phyloP scores from a whole-genome alignment of 2,888 invertebrate genomes.

The Drosophila quinaria region DNA sequence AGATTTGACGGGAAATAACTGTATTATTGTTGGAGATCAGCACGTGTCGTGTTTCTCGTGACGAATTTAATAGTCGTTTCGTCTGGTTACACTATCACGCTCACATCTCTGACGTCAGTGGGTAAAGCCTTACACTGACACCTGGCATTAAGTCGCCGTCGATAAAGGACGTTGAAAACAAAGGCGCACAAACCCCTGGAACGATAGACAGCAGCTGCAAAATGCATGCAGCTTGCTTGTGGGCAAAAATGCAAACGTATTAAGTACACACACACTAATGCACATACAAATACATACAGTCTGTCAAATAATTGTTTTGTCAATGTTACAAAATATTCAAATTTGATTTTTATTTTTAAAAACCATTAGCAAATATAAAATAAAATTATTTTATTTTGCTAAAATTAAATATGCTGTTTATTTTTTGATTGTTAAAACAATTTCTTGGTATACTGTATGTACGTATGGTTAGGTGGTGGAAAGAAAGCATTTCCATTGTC shows the following conservation, averaged over 20 bases:
- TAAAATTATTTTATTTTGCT: not conserved
- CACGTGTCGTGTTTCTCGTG: conserved; percentile 47
- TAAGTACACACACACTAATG: conserved; percentile 1
- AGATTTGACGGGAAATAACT: too few species aligned
- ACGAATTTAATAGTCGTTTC: conserved; percentile 1
- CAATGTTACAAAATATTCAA: not conserved
- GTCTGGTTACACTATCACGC: conserved; percentile 23
- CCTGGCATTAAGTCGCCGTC: conserved; percentile 58
- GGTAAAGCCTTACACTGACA: conserved; percentile 47
- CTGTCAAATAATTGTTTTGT: not conserved
- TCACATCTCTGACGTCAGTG: conserved; percentile 35
- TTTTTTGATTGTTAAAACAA: not conserved
- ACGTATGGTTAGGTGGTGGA: conserved; percentile 27
- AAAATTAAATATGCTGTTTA: not conserved
- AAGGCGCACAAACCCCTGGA: conserved; percentile 32
- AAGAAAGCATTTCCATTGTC: conserved; percentile 65
- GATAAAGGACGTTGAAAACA: conserved; percentile 51
- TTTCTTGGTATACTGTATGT: not conserved
- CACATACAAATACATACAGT: not conserved
- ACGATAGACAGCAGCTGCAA: conserved; percentile 41
- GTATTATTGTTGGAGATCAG: conserved; percentile 22
- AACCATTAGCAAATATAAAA: not conserved
- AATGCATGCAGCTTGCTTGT: conserved; percentile 40
- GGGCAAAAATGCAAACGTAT: conserved; percentile 11
- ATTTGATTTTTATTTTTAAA: too few species aligned